Base-by-base conservation (phyloP, 37 sponge, comb jelly and placozoan genomes). In the Beroe forskalii region DNA sequence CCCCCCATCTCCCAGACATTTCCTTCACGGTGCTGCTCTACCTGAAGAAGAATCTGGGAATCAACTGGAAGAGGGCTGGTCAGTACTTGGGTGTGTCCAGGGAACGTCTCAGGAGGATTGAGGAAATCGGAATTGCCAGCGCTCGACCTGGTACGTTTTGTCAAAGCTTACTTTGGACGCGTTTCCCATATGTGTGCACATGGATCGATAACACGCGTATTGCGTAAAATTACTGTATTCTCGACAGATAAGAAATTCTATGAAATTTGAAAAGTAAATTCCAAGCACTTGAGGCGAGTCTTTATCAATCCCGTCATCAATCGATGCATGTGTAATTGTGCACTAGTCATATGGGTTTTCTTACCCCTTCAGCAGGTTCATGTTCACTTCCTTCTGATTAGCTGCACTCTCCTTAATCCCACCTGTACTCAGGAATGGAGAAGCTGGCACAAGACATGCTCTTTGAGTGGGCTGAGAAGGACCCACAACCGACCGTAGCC, bases 11-110 rank as follows among this genome's bases (percentile, higher is more conserved):
- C n/a, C 55, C 86, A 80, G 86, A 80, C 42, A 80, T 80, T 4
- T 44, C 55, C 48, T 80, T 80, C 55, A 80, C 86, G 2, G 86
- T 80, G 17, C 86, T 80, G n/a, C 86, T 80, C 48, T 80, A 42
- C 86, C 40, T 80, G 86, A 80, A 80, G 86, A 80, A 80, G 55
- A 80, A 80, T 25, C 44, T 80, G 1, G 86, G 86, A 6, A 80
- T 80, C 44, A 80, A 80, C 86, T 80, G 86, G 86, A 80, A 80
- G 86, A 80, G 86, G 40, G 86, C 86, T 23, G 86, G 86, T 23
- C 86, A 80, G 48, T 80, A 80, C 40, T 48, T 80, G 17, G 86
- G 86, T 43, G 48, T 80, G 30, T 80, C 86, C n/a, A 2, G 86
- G n/a, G 86, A 80, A 48, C 12, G 86, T 42, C 86, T 80, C 12